Conservation (phyloP, 2,113 vertebrate genomes). For the Callipepla squamata region DNA sequence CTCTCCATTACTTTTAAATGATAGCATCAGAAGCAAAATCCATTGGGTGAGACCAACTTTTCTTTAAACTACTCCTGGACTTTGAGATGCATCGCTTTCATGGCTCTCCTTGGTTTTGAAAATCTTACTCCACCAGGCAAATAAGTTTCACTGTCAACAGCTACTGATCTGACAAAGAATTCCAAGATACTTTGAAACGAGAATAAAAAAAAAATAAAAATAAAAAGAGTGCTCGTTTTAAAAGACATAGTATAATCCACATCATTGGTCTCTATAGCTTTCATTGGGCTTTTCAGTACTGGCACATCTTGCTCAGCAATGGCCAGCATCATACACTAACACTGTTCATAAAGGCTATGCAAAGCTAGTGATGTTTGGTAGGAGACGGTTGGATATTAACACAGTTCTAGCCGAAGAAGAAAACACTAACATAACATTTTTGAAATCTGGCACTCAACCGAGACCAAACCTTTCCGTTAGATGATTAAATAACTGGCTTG, state of each 20-base stretch:
- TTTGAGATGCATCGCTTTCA: not conserved
- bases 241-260: not conserved
- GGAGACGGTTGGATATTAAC: not conserved
- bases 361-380: not conserved
- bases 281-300: not conserved
- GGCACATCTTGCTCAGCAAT: not conserved
- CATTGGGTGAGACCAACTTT: fast-evolving
- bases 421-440: not conserved
- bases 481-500: conserved; percentile 20
- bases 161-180: not conserved
- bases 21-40: not conserved
- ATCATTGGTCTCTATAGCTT: not conserved
- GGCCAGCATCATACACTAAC: not conserved
- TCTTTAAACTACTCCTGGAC: not conserved
- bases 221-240: not conserved
- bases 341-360: not conserved
- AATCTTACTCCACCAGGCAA: not conserved
- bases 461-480: conserved; percentile 47
- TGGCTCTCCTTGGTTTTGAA: not conserved
- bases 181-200: not conserved
- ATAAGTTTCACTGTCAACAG: not conserved
- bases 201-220: not conserved
- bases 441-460: not conserved
- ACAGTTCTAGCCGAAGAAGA: not conserved
- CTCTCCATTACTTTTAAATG: not conserved